These are phyloP conservation scores for Orientallactaga bullata DNA, from an alignment of 2,113 vertebrate species.

Conservation along the genomic window DNA sequence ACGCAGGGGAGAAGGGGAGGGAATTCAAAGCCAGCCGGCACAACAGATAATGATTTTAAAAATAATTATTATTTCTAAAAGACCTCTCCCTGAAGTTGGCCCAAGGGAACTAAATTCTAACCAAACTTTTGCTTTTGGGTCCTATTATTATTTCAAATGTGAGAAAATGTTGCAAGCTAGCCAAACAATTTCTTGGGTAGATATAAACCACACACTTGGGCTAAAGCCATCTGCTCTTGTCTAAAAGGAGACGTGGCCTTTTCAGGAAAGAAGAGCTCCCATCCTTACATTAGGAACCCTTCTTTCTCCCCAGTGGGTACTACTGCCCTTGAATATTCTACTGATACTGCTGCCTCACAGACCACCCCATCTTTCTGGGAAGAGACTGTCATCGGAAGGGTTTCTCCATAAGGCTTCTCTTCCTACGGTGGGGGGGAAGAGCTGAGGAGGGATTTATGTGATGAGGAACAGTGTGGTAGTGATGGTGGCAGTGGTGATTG, in stretches of 20 bases:
- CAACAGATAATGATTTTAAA: not conserved
- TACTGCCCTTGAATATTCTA: not conserved
- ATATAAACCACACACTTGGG: not conserved
- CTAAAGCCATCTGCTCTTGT: not conserved
- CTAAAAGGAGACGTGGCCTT: not conserved
- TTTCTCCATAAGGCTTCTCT: not conserved
- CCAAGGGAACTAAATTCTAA: not conserved
- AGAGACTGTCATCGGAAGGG: not conserved
- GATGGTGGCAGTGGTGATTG: not conserved
- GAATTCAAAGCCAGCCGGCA: not conserved
- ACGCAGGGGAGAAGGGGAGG: no score
- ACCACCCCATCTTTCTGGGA: not conserved
- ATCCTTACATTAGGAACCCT: no score
- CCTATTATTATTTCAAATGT: not conserved
- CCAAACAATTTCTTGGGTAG: not conserved
- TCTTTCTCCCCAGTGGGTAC: not conserved
- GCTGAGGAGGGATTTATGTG: no score
- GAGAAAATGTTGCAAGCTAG: not conserved
- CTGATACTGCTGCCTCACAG: not conserved
- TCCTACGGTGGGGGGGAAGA: not conserved
- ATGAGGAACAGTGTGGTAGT: not conserved
- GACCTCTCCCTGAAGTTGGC: not conserved
- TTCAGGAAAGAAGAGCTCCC: not conserved
- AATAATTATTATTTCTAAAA: conserved; percentile 1
- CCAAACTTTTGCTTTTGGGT: not conserved